A percentile compares a stretch with the other conserved stretches of the same genome.
These are phyloP conservation scores for Xyrauchen texanus DNA, from an alignment of 2,113 vertebrate genomes.

Conservation along the genomic window DNA sequence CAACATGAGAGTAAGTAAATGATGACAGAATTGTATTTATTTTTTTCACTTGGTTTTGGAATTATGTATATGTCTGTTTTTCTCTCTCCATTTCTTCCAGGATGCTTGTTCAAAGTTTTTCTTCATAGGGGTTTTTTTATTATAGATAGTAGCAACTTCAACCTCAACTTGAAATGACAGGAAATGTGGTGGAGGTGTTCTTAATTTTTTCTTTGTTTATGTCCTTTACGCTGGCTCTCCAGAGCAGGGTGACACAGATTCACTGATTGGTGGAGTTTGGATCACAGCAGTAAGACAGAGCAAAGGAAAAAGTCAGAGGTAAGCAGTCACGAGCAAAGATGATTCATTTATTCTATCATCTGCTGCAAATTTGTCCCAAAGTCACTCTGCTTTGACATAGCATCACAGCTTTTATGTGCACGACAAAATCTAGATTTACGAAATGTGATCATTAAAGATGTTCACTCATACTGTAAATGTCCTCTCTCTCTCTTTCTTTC, in stretches of 20 bases:
- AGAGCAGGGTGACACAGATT: constrained; percentile 44
- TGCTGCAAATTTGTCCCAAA: constrained; percentile 31
- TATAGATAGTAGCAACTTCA: constrained; percentile 59
- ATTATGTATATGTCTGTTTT: constrained; percentile 27
- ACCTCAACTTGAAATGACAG: constrained; percentile 65
- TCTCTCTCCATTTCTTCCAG: background rate
- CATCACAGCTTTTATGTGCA: constrained; percentile 35
- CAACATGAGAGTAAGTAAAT: no score
- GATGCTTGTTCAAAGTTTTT: constrained; percentile 61
- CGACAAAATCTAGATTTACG: constrained; percentile 1
- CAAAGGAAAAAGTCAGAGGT: constrained; percentile 22
- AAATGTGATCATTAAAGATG: constrained; percentile 32
- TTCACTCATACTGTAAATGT: no score
- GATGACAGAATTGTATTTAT: background rate
- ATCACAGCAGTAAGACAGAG: constrained; percentile 34
- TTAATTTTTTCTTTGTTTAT: constrained; percentile 54
- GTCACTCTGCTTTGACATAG: constrained; percentile 43
- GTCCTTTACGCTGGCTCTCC: constrained; percentile 45
- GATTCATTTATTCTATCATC: constrained; percentile 22
- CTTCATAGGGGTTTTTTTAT: constrained; percentile 58
- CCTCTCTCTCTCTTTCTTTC: background rate
- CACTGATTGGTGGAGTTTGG: constrained; percentile 40
- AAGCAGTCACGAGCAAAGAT: constrained; percentile 40
- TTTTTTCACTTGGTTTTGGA: background rate
- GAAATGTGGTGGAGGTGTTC: constrained; percentile 52